phyloP scores from a whole-genome alignment of 2,888 invertebrate species.

The Drosophila emarginata region DNA sequence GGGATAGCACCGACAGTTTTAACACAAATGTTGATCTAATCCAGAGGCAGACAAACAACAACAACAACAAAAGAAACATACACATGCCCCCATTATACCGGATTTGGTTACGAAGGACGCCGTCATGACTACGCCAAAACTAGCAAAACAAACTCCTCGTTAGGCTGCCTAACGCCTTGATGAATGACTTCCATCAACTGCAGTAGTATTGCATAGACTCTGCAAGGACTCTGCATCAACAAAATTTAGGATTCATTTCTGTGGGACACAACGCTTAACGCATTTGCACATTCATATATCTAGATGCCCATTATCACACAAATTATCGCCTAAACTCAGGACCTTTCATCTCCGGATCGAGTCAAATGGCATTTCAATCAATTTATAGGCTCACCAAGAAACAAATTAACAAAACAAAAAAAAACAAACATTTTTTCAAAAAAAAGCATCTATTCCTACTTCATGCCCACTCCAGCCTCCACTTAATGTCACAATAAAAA shows the following conservation, averaged over 20 bases:
- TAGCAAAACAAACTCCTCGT: slow-evolving; percentile 53
- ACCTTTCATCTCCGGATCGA: slow-evolving; percentile 47
- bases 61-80: background rate
- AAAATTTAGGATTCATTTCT: background rate
- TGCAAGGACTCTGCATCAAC: slow-evolving; percentile 13
- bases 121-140: slow-evolving; percentile 63
- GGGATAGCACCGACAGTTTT: slow-evolving; percentile 21
- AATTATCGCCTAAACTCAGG: slow-evolving; percentile 29
- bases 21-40: slow-evolving; percentile 75
- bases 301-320: slow-evolving; percentile 4
- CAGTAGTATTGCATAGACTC: slow-evolving; percentile 10
- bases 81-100: slow-evolving; percentile 22
- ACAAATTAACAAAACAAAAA: slow-evolving; percentile 15
- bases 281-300: slow-evolving; percentile 33
- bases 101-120: slow-evolving; percentile 16
- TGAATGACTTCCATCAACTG: slow-evolving; percentile 45
- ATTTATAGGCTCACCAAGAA: slow-evolving; percentile 58
- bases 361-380: slow-evolving; percentile 65
- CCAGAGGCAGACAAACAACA: slow-evolving; percentile 52
- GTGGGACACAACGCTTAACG: slow-evolving; percentile 22
- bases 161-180: slow-evolving; percentile 45
- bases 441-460: slow-evolving; percentile 18
- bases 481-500: slow-evolving; percentile 79
- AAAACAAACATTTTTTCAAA: slow-evolving; percentile 9
- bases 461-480: slow-evolving; percentile 47